These are phyloP conservation scores for Anaspis maculata DNA, from an alignment of 2,888 invertebrate genomes.

Conservation along the genomic window DNA sequence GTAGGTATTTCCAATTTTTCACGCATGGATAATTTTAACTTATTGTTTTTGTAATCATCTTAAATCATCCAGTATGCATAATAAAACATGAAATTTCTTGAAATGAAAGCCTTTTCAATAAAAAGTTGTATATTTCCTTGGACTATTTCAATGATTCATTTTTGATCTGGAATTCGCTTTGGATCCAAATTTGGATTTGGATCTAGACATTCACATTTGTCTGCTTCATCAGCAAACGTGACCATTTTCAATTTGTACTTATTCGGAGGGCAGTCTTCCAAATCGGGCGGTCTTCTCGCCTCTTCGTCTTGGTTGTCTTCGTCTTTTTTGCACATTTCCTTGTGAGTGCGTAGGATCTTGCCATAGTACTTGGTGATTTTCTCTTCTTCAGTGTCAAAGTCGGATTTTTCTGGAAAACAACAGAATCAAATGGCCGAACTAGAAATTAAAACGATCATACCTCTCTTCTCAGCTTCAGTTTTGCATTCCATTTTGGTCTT, in stretches of 20 bases:
- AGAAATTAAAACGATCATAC: not conserved
- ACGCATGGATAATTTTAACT: too few relatives aligned
- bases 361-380: slow-evolving; percentile 37
- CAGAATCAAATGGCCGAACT: slow-evolving; percentile 17
- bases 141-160: too few relatives aligned
- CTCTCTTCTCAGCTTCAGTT: slow-evolving; percentile 6
- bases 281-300: slow-evolving; percentile 8
- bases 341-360: slow-evolving; percentile 32
- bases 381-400: slow-evolving; percentile 38
- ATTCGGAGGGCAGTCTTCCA: slow-evolving; percentile 7
- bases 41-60: too few relatives aligned
- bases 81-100: too few relatives aligned
- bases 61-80: too few relatives aligned
- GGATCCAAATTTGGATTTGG: too few relatives aligned
- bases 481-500: slow-evolving; percentile 6
- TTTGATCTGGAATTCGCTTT: too few relatives aligned
- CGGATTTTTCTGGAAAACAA: too few relatives aligned
- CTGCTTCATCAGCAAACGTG: slow-evolving; percentile 27
- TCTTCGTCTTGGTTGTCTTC: not conserved
- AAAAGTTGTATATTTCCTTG: too few relatives aligned
- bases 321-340: slow-evolving; percentile 28
- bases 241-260: slow-evolving; percentile 26
- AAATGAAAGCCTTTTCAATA: too few relatives aligned
- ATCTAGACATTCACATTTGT: slow-evolving; percentile 6
- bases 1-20: too few relatives aligned